Evolutionary conservation across 1,140 invertebrate genomes (phyloP).

Genomic region (Drosophila nannoptera): DNA sequence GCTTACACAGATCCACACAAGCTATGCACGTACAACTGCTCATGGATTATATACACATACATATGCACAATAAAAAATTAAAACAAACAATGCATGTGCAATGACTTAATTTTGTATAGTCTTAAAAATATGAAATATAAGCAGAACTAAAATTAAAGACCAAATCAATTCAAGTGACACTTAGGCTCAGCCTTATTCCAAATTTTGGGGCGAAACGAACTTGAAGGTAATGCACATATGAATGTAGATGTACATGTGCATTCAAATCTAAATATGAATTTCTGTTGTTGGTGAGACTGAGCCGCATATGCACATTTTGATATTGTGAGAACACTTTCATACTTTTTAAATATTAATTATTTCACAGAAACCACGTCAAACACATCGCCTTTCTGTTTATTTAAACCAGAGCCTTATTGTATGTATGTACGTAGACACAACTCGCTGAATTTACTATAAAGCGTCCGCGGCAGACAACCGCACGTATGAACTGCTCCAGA

Average conservation of each 20-base stretch:
- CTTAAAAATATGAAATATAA: background rate
- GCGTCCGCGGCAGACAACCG: constrained; percentile 30
- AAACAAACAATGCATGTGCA: background rate
- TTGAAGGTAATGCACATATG: background rate
- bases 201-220: background rate
- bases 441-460: constrained; percentile 16
- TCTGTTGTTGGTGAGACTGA: background rate
- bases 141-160: background rate
- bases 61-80: background rate
- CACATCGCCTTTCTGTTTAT: background rate
- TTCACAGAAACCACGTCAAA: constrained; percentile 4
- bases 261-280: background rate
- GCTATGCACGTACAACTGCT: no score
- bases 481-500: constrained; percentile 24
- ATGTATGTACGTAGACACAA: constrained; percentile 25
- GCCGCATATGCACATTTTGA: background rate
- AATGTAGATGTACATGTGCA: background rate
- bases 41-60: background rate
- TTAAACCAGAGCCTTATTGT: background rate
- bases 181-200: background rate
- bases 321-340: constrained; percentile 3
- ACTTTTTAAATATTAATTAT: background rate
- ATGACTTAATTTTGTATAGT: background rate
- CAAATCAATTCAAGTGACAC: background rate
- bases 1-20: no score